Evolutionary conservation across 92 coral and sea anemone species (phyloP), one percentile per base, ranked within the genome.

Genomic region (Zoanthus solanderi): DNA sequence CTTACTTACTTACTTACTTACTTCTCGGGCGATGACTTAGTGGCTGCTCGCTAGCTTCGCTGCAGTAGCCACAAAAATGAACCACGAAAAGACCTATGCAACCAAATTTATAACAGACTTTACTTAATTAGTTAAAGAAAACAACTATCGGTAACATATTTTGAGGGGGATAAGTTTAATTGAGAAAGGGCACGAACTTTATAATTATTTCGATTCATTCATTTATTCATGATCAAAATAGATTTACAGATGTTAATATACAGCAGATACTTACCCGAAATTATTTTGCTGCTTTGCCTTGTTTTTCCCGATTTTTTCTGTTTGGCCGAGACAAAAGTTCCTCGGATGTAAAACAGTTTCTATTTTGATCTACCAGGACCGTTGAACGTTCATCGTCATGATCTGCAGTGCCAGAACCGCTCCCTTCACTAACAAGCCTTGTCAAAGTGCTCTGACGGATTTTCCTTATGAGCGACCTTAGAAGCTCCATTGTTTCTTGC

Each of bases 201-300:
- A 9, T 63, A 63, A 63, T 18, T 63, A n/a, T 63, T 18, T 63
- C 32, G 69, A 63, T 60, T 60, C 67, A 63, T 3, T 61, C 68
- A 61, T 60, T 60, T 60, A 60, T 60, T 60, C 6, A 17, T 61
- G 32, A 63, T 0, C 69, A 63, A 63, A 63, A 63, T 0, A 0
- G 69, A 63, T 63, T 63, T 18, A 63, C 3, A 63, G 31, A 63
- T 63, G 9, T 63, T 17, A 60, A 60, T 60, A 60, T 60, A 60
- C 67, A 60, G 67, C 67, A 60, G 29, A 60, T 6, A 63, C 69
- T 63, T 63, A 63, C 32, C 69, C 69, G 69, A 63, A 63, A 63
- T 63, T n/a, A 12, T 63, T 63, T 63, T 63, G 69, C 69, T 63
- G 69, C 69, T 30, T 63, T 63, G 69, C 68, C 31, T 63, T 61